Evolutionary conservation across 2,113 vertebrate species (phyloP), one percentile per base, ranked within the genome.

Genomic region (Chrysochloris asiatica): DNA sequence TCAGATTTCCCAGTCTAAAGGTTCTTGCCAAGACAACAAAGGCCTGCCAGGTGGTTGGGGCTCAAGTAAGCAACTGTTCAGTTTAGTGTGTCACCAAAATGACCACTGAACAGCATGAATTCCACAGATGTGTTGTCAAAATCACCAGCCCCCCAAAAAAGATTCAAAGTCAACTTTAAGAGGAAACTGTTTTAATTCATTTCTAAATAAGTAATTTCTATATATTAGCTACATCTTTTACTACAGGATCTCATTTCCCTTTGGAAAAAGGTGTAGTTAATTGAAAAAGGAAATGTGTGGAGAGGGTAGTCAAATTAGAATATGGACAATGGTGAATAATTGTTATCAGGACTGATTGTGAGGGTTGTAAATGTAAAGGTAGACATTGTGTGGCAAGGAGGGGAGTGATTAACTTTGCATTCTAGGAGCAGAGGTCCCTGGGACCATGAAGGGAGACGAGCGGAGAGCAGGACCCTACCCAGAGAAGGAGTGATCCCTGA

Each of bases 1-100:
- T 93, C 38, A 2, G 41, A 93, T 92, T 95, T 89, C 93, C 89
- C 81, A 92, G 69, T 76, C 83, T 84, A 45, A 67, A 85, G 45
- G 78, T 65, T 82, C 69, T 92, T 87, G 93, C 93, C 92, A 93
- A 96, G 63, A 61, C 41, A 84, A 94, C 92, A 65, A 92, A 85
- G 86, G 69, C 61, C 67, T 91, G 77, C 95, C 95, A 93, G 92
- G 94, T 94, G 92, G 88, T 85, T 72, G 19, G 43, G 56, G 59
- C 76, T 90, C 38, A 33, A 77, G 71, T n/a, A 88, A 89, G 89
- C 90, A 93, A 95, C 91, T 93, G 94, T 75, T 94, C 69, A 63
- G 77, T 84, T 90, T 78, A 16, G 0, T 43, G 8, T 93, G 63
- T 93, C 45, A 95, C 92, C 88, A 86, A 78, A 90, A 73, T 83